Percentiles rank a stretch among this genome's conserved stretches.
phyloP scores from a whole-genome alignment of 2,797 vertebrate species.

The Microctenopoma stevenorrisi region DNA sequence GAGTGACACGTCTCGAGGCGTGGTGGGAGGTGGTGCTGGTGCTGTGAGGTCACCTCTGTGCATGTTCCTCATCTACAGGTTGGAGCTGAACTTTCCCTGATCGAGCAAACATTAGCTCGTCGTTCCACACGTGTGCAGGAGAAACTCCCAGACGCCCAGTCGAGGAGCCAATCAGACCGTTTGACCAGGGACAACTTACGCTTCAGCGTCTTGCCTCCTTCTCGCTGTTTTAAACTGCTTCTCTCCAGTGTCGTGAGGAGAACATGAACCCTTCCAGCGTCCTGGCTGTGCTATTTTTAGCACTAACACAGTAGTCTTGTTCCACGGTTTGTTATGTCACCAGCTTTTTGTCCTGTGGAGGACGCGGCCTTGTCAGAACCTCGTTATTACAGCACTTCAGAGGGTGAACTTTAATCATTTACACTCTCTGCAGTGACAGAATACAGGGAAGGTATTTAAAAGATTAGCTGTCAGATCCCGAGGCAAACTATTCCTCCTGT shows the following conservation, averaged over 20 bases:
- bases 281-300: slow-evolving; percentile 26
- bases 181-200: too few species aligned
- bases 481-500: slow-evolving; percentile 4
- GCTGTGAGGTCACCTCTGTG: too few species aligned
- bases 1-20: too few species aligned
- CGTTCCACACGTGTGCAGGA: too few species aligned
- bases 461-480: neutral
- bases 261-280: neutral
- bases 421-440: slow-evolving; percentile 7
- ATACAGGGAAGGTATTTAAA: too few species aligned
- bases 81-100: too few species aligned
- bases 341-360: slow-evolving; percentile 19
- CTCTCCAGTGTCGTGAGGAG: neutral
- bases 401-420: slow-evolving; percentile 21
- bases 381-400: slow-evolving; percentile 51
- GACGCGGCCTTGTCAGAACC: slow-evolving; percentile 29
- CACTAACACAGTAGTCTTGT: slow-evolving; percentile 20
- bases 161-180: too few species aligned
- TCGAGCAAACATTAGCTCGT: too few species aligned
- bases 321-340: slow-evolving; percentile 37
- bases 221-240: neutral
- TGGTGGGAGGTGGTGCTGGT: too few species aligned
- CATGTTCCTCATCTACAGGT: too few species aligned
- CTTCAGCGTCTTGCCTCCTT: too few species aligned
- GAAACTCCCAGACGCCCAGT: too few species aligned